Evolutionary conservation across 2,113 vertebrate genomes (phyloP).

Genomic region (Peromyscus leucopus): DNA sequence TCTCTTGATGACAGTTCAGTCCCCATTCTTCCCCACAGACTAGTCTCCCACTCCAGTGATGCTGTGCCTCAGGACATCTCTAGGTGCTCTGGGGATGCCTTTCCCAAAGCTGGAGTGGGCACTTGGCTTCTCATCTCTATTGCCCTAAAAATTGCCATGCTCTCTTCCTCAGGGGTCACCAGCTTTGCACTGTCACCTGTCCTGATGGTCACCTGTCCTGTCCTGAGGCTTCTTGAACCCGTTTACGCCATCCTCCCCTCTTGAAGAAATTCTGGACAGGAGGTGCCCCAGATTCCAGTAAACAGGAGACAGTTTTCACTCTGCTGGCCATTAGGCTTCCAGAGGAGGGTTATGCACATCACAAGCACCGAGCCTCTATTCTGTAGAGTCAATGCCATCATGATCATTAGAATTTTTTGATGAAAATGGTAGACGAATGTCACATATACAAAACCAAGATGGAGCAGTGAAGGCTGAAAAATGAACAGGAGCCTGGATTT

Average conservation of each 20-base stretch:
- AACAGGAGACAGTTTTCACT: not conserved
- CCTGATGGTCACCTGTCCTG: not conserved
- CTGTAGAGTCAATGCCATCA: too few species aligned
- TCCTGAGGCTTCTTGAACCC: not conserved
- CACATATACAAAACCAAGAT: not conserved
- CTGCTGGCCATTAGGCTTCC: fast-evolving
- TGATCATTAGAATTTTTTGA: not conserved
- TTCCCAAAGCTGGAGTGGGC: not conserved
- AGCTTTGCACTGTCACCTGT: not conserved
- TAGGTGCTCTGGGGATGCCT: not conserved
- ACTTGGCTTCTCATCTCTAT: too few species aligned
- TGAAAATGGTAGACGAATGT: too few species aligned
- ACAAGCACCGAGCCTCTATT: not conserved
- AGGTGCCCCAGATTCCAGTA: not conserved
- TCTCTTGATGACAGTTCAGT: not conserved
- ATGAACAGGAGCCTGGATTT: not conserved
- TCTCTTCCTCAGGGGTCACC: not conserved
- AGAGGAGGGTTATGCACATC: too few species aligned
- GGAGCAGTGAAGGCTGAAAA: not conserved
- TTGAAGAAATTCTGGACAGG: not conserved
- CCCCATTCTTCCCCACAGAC: too few species aligned
- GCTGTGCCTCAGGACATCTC: not conserved
- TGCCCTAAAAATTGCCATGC: too few species aligned
- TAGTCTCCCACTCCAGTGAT: not conserved
- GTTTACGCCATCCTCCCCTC: not conserved